Base-by-base conservation (phyloP, 2,888 invertebrate genomes). In the Drymonia ruficornis region DNA sequence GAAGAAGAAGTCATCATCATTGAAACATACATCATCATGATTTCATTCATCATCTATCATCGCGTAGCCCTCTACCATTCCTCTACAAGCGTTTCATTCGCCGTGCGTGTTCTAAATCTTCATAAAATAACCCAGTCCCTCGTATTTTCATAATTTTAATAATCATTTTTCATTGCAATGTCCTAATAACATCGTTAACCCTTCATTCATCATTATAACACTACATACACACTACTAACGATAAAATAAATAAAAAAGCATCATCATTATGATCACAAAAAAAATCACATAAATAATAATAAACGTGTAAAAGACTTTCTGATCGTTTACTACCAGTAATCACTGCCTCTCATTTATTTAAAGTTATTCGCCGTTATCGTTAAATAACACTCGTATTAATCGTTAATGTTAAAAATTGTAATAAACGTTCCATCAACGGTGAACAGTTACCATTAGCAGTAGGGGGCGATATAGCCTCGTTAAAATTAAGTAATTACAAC, bases 341-440 rank as follows among this genome's bases (percentile, higher is more conserved):
- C 83, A 88, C 86, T 89, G 89, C 87, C 87, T 85, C 61, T 80
- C 78, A 70, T 80, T 76, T 63, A 65, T 76, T 76, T 80, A 81
- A 75, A 73, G 72, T 80, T 84, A 80, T 81, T 81, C 84, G 82
- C 82, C 83, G 82, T 83, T 85, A 86, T 84, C 67, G 76, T 84
- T 70, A 82, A 78, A 80, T 81, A 82, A 80, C 78, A 76, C 69
- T 84, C 74, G 77, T 87, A 83, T 85, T 88, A 85, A 82, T 84
- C 80, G 78, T 84, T 89, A 89, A 86, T 85, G 77, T 84, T 86
- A 84, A 82, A 81, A 28, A 81, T 74, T 86, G 81, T 88, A 87
- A 84, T 83, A 84, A 85, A 87, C 87, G 91, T 91, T 89, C 86
- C 87, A 88, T 74, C 92, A 91, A 91, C 92, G 92, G 92, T 92